Base-by-base conservation (phyloP, 2,797 vertebrate species). In the Gouania willdenowi region DNA sequence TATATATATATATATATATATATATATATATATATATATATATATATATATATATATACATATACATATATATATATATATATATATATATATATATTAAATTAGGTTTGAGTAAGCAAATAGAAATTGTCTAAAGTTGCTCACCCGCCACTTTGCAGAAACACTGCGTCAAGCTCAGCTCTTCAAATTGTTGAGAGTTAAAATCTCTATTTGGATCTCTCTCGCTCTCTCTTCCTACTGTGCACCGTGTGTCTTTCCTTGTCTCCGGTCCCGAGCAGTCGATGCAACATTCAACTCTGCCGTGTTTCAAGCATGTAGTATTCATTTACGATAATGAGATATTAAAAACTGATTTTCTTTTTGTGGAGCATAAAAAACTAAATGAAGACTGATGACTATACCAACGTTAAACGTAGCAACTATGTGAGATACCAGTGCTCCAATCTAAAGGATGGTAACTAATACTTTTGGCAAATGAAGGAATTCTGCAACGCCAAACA, bases 261-360 rank as follows among this genome's bases (percentile, higher is more conserved):
- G 81, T 88, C 81, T 68, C 44, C 45, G 71, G 75, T 77, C 77
- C 76, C 62, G 68, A 62, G 78, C 71, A 73, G 77, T 71, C 23
- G 61, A 80, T 36, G 77, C 81, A 40, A 77, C 60, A 58, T 71
- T 70, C 42, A 83, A 81, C 82, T 87, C 82, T 84, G 84, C 81
- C 79, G 81, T 87, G 87, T 88, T 84, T 87, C 80, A 86, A 90
- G 88, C 89, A 91, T 91, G 89, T 90, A 88, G 87, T 90, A 86
- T 87, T 89, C 79, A 88, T 88, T 86, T 80, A 87, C 29, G 69
- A 83, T 79, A 85, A 86, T 86, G 73, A 84, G 66, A 85, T 65
- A 40, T 64, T 48, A 20, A 5, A 78, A 79, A 66, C 52, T 18
- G 35, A 69, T 75, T 81, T 82, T 75, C 63, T 82, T 89, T 86